Evolutionary conservation across 2,888 invertebrate genomes (phyloP), one percentile per base, ranked within the genome.

Genomic region (Bursaphelenchus okinawaensis): DNA sequence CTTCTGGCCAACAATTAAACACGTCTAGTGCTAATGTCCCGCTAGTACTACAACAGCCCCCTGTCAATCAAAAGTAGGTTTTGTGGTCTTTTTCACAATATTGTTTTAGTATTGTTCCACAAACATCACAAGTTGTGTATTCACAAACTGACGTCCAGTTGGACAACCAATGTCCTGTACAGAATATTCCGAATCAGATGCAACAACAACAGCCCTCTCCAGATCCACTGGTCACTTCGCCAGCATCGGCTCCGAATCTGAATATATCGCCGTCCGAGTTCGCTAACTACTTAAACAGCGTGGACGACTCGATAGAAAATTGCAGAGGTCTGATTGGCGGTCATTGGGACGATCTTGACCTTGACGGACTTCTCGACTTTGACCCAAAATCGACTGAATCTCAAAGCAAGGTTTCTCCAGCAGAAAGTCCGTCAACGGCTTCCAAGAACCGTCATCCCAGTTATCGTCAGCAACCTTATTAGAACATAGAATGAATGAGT

Each of bases 241-340:
- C 57, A 16, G n/a, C 28, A n/a, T 24, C 22, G 12, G 57, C 20
- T 28, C 57, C 57, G 12, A 40, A 40, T 40, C 52, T 61, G 3
- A 58, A 24, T 24, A 19, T 61, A 7, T 56, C 54, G 7, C 22
- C 52, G 7, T n/a, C 27, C 19, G 66, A 66, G 22, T 61, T 66
- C 20, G 66, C 52, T 40, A 74, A 76, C 4, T 78, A 78, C 57
- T 60, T 78, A n/a, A 66, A 54, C 22, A 75, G 75, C 7, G 65
- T 72, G 19, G 78, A 78, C 29, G 51, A 57, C 8, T 57, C 61
- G 8, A 72, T 78, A 29, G 77, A 77, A 55, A 74, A 71, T 19
- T 72, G 77, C 56, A 52, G 71, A 4, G 71, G 62, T 23, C 40
- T 71, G 12, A 64, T 71, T 29, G 71, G 69, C 0, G 68, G 55